Conservation (phyloP, 2,797 vertebrate species). For the Balearica regulorum region DNA sequence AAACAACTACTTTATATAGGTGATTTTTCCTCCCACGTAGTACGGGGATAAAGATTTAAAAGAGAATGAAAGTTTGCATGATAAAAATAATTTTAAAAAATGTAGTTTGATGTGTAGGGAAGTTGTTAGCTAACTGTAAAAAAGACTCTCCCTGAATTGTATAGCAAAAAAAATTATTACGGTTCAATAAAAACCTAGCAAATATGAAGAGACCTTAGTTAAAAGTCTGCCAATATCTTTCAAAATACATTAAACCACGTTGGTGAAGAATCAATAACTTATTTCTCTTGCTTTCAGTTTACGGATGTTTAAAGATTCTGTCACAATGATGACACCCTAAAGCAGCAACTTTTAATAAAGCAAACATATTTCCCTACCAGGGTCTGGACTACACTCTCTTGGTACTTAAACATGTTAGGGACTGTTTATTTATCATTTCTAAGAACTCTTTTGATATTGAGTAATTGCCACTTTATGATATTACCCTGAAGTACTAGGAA, state of each 20-base stretch:
- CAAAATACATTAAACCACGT: not conserved
- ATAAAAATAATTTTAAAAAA: not conserved
- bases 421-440: not conserved
- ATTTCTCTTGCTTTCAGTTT: constrained; percentile 2
- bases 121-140: not conserved
- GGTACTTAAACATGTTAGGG: not conserved
- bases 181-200: constrained; percentile 10
- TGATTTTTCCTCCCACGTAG: not conserved
- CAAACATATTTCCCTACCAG: not conserved
- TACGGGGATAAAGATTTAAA: not conserved
- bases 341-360: constrained; percentile 19
- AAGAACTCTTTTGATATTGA: not conserved
- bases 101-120: not conserved
- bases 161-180: not conserved
- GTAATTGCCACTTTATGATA: not conserved
- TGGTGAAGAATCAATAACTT: constrained; percentile 24
- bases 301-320: constrained; percentile 7
- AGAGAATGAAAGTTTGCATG: not conserved
- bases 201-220: not conserved
- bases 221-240: not conserved
- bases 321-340: not conserved
- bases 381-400: not conserved
- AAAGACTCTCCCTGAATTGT: not conserved
- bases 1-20: rapidly evolving
- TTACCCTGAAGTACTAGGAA: not conserved